phyloP scores from a whole-genome alignment of 2,797 vertebrate species.

The Melanotaenia nigrans region DNA sequence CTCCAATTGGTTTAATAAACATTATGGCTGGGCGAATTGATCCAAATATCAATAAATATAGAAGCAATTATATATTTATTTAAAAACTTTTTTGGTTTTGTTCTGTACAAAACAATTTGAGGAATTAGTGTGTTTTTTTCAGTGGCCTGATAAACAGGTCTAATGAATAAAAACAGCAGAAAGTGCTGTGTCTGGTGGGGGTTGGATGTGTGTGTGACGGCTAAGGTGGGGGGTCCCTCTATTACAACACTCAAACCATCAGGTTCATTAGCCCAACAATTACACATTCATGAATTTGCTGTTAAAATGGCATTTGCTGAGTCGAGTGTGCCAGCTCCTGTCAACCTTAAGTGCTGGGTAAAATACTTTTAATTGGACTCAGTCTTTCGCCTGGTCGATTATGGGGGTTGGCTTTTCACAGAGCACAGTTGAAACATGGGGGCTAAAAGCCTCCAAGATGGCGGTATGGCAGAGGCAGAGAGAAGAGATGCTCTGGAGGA shows the following conservation, averaged over 20 bases:
- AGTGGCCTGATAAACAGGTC: conserved; percentile 26
- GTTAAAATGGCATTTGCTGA: conserved; percentile 81
- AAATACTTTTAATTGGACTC: conserved; percentile 84
- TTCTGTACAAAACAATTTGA: neutral
- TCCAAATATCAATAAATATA: too few species aligned
- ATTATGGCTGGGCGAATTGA: too few species aligned
- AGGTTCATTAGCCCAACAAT: conserved; percentile 79
- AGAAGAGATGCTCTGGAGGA: conserved; percentile 67
- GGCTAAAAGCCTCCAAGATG: conserved; percentile 74
- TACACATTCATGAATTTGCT: conserved; percentile 80
- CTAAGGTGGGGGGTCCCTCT: conserved; percentile 61
- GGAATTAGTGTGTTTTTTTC: conserved; percentile 5
- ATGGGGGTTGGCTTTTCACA: conserved; percentile 58
- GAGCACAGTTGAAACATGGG: conserved; percentile 52
- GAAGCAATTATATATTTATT: too few species aligned
- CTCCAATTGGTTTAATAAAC: too few species aligned
- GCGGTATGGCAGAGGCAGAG: conserved; percentile 57
- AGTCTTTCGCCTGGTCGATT: conserved; percentile 76
- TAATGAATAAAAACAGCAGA: conserved; percentile 61
- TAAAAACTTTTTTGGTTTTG: too few species aligned
- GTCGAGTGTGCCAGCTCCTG: conserved; percentile 70
- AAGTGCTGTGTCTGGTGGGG: conserved; percentile 2
- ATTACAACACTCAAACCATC: conserved; percentile 75
- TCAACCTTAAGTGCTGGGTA: conserved; percentile 81
- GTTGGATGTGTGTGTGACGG: conserved; percentile 1